These are phyloP conservation scores for Sphyrna mokarran DNA, from an alignment of 2,113 vertebrate species.

Conservation along the genomic window DNA sequence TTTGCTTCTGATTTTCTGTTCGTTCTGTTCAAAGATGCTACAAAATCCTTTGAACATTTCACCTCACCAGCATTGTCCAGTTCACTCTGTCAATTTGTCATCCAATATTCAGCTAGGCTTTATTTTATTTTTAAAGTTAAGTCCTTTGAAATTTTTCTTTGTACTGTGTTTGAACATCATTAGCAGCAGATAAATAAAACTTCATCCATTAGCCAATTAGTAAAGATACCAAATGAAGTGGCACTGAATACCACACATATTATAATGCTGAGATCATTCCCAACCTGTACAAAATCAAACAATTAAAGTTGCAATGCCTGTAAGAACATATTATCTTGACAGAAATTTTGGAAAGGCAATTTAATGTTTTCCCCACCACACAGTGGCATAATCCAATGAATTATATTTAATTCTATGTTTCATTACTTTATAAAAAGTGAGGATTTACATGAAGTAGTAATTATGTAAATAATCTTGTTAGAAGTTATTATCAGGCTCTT, in stretches of 20 bases:
- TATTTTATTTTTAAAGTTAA: neutral
- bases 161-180: neutral
- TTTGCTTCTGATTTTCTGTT: neutral
- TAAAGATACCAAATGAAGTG: neutral
- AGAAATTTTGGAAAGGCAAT: neutral
- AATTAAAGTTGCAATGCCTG: neutral
- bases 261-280: neutral
- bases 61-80: neutral
- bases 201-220: neutral
- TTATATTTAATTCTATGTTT: neutral
- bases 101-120: neutral
- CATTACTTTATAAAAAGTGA: neutral
- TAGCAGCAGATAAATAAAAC: neutral
- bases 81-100: neutral
- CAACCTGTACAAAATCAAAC: neutral
- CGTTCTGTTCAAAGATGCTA: neutral
- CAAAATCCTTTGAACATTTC: neutral
- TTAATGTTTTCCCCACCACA: neutral
- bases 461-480: neutral
- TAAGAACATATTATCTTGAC: neutral
- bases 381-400: neutral
- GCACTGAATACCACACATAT: neutral
- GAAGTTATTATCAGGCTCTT: neutral
- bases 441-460: neutral
- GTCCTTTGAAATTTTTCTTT: conserved; percentile 2